These are phyloP conservation scores for Plotosus lineatus DNA, from an alignment of 2,113 vertebrate genomes.

Conservation along the genomic window DNA sequence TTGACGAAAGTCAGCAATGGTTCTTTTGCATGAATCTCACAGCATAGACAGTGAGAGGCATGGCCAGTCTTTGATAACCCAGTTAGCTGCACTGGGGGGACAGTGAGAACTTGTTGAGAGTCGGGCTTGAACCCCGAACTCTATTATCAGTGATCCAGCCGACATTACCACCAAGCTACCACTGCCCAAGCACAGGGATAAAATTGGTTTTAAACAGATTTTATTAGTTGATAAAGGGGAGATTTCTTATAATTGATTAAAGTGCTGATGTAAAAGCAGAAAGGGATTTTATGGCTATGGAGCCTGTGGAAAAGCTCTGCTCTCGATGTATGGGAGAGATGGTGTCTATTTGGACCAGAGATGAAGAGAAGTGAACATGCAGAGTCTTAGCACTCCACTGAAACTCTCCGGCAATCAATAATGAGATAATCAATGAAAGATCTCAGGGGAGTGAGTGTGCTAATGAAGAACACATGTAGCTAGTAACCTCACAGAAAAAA, in stretches of 20 bases:
- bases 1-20: too few relatives aligned
- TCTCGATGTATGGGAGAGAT: background rate
- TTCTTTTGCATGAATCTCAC: too few relatives aligned
- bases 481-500: background rate
- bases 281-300: background rate
- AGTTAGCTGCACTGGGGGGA: too few relatives aligned
- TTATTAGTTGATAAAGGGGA: too few relatives aligned
- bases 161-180: too few relatives aligned
- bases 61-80: too few relatives aligned
- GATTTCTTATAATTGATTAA: background rate
- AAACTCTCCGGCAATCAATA: constrained; percentile 1
- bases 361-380: background rate
- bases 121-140: too few relatives aligned
- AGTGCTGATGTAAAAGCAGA: background rate
- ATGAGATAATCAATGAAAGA: constrained; percentile 8
- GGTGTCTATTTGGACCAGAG: background rate
- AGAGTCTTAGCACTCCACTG: background rate
- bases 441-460: background rate
- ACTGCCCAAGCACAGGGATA: too few relatives aligned
- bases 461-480: constrained; percentile 1
- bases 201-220: too few relatives aligned
- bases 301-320: background rate
- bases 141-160: too few relatives aligned
- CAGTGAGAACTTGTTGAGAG: too few relatives aligned
- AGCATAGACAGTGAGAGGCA: too few relatives aligned